A percentile compares a stretch with the other conserved stretches of the same genome.
These are phyloP conservation scores for Sus scrofa DNA, from an alignment of 2,113 vertebrate species.

Conservation along the genomic window T2T-Sscrofa CM000827.6:40625501-40626000, in stretches of 20 bases:
- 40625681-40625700: background rate
- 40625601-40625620: background rate
- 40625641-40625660: rapidly evolving
- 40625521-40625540: background rate
- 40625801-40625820: background rate
- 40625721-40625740: background rate
- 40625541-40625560: rapidly evolving
- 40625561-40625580: no score
- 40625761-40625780: background rate
- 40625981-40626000: background rate
- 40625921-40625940: background rate
- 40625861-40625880: background rate
- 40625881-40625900: background rate
- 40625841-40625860: background rate
- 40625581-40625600: background rate
- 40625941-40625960: background rate
- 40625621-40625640: rapidly evolving
- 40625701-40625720: rapidly evolving
- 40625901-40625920: background rate
- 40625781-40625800: background rate
- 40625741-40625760: background rate
- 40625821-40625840: background rate
- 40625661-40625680: background rate
- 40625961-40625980: background rate
- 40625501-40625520: background rate